A percentile compares a stretch with the other conserved stretches of the same genome.
These are phyloP conservation scores for Lophura nycthemera DNA, from an alignment of 2,113 vertebrate genomes.

Conservation along the genomic window DNA sequence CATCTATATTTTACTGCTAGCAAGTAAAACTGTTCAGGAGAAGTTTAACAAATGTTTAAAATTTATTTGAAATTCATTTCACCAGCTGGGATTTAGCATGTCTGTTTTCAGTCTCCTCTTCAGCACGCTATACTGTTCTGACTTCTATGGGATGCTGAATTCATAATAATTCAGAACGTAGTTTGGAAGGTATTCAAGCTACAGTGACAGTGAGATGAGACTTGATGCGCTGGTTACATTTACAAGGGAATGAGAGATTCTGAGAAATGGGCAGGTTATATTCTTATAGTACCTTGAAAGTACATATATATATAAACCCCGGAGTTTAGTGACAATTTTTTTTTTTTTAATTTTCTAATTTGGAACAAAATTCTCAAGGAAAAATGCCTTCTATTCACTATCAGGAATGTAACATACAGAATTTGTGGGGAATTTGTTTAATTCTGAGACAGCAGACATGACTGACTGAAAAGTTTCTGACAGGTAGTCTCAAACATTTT, in stretches of 20 bases:
- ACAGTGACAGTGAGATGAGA: slow-evolving; percentile 6
- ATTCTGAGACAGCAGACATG: neutral
- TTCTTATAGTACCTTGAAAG: neutral
- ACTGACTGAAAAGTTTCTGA: neutral
- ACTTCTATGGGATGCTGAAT: slow-evolving; percentile 16
- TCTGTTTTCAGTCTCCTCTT: slow-evolving; percentile 49
- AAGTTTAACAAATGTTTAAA: slow-evolving; percentile 55
- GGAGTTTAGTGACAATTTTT: neutral
- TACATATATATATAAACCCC: too few species aligned
- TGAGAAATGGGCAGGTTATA: neutral
- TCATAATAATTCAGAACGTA: slow-evolving; percentile 33
- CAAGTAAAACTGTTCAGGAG: slow-evolving; percentile 44
- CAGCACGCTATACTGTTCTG: neutral
- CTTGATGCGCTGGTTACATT: neutral
- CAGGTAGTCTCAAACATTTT: neutral
- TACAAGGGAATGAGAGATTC: neutral
- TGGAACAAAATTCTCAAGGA: neutral
- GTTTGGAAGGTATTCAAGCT: slow-evolving; percentile 18
- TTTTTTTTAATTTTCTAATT: neutral
- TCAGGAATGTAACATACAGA: neutral
- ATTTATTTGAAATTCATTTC: slow-evolving; percentile 63
- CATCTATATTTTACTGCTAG: slow-evolving; percentile 41
- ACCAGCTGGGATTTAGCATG: slow-evolving; percentile 25
- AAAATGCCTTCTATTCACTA: neutral
- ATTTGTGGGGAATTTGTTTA: neutral